A percentile compares a stretch with the other conserved stretches of the same genome.
These are phyloP conservation scores for Amazona guildingii DNA, from an alignment of 2,113 vertebrate species.

Conservation along the genomic window DNA sequence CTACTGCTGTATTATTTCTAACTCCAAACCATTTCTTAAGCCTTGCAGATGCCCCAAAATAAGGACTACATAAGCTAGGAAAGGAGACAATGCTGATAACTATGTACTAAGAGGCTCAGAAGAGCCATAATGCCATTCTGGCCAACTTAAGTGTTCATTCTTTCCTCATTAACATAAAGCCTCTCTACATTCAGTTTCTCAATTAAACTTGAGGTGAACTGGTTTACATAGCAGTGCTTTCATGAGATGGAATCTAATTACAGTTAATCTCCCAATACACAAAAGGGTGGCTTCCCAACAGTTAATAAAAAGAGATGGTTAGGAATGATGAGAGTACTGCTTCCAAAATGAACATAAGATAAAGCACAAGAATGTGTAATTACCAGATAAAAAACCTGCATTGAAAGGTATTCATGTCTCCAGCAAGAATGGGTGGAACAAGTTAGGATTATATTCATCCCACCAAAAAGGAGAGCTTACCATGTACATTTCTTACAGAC, in stretches of 20 bases:
- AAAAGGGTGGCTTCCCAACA: constrained; percentile 1
- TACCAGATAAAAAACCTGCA: neutral
- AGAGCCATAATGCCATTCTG: constrained; percentile 9
- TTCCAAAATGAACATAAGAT: constrained; percentile 21
- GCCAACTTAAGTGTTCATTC: constrained; percentile 58
- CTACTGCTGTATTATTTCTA: neutral
- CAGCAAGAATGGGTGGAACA: neutral
- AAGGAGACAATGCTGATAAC: neutral
- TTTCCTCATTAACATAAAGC: constrained; percentile 48
- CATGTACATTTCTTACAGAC: neutral
- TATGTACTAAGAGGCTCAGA: neutral
- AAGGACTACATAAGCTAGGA: neutral
- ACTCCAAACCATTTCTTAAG: neutral
- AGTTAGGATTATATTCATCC: neutral
- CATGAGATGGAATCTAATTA: constrained; percentile 36
- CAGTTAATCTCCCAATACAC: constrained; percentile 32
- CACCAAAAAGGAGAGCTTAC: neutral
- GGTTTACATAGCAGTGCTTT: constrained; percentile 34
- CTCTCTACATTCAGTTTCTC: constrained; percentile 22
- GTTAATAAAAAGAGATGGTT: constrained; percentile 1
- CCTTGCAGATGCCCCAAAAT: neutral
- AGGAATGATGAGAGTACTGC: neutral
- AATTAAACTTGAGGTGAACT: constrained; percentile 46
- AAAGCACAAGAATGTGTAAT: neutral
- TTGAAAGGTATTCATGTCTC: neutral